Evolutionary conservation across 2,797 vertebrate genomes (phyloP), one percentile per base, ranked within the genome.

Genomic region (Percopsis omiscomaycus): DNA sequence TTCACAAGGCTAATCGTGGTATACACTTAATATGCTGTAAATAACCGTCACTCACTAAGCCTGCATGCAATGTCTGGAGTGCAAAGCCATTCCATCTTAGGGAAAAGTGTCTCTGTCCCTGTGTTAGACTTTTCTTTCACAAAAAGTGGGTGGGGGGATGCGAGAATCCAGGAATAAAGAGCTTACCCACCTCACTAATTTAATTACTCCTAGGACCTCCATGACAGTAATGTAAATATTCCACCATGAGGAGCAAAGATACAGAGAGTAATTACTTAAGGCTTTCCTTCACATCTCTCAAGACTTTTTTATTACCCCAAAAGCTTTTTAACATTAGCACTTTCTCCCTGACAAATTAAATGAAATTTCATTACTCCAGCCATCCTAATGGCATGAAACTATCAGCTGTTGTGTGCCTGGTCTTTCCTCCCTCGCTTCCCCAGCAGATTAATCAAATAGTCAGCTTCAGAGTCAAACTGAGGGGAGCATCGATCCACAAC

Each of bases 281-380:
- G 94, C 93, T 95, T 96, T 95, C 94, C 92, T 94, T 96, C 94
- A 95, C 94, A 96, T 93, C 86, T 90, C 88, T 85, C 83, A 84
- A 81, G 84, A 87, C 87, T 91, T 89, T 86, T 86, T 89, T 57
- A 42, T 71, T 77, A 91, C 92, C 88, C 84, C 90, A 94, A 92
- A 98, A 96, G 94, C 95, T 95, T 98, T 97, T 97, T 95, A 96
- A 97, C 95, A 96, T 97, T 98, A 98, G 95, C 94, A 95, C 95
- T 96, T 95, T 96, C 95, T 96, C 95, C 94, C 94, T 96, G 95
- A 96, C 95, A 98, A 98, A 98, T 97, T 98, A 98, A 98, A 98
- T 96, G 94, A 98, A 96, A 98, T 98, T 97, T 97, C 95, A 98
- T 98, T 98, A 97, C 94, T 94, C 92, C 92, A 93, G 92, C 92